These are phyloP conservation scores for human DNA, from an alignment of 2,113 vertebrate genomes.

Conservation along the genomic window GRCh38 chr22:47303501-47304000, in stretches of 20 bases:
- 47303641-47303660: not conserved
- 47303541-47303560: not conserved
- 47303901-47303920: not conserved
- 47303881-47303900: not conserved
- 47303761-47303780: too few relatives aligned
- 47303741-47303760: not conserved
- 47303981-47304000: not conserved
- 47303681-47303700: not conserved
- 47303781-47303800: not conserved
- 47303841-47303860: not conserved
- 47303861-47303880: not conserved
- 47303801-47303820: not conserved
- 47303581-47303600: not conserved
- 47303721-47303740: not conserved
- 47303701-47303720: not conserved
- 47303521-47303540: not conserved
- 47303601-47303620: not conserved
- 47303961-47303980: too few relatives aligned
- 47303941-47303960: too few relatives aligned
- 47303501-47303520: not conserved
- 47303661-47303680: not conserved
- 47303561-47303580: not conserved
- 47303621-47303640: not conserved
- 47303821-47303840: not conserved
- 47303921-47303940: too few relatives aligned